These are phyloP conservation scores for Amaurobius ferox DNA, from an alignment of 2,888 invertebrate species.

Conservation along the genomic window DNA sequence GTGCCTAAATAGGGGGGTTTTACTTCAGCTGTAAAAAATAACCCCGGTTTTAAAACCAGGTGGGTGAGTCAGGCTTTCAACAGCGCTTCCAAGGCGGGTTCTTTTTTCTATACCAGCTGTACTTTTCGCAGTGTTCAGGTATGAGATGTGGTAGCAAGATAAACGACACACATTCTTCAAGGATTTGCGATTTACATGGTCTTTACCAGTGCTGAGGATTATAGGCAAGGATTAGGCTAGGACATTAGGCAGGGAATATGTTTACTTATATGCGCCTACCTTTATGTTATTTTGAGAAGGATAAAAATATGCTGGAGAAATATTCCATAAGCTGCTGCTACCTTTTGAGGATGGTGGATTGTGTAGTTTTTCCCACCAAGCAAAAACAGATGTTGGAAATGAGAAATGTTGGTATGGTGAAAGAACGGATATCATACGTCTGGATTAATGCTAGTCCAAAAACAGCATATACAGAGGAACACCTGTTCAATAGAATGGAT, in stretches of 20 bases:
- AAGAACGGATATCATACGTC: no score
- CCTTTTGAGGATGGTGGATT: not conserved
- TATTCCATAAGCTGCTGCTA: not conserved
- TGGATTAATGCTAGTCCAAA: no score
- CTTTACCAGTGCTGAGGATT: conserved; percentile 1
- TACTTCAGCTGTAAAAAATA: not conserved
- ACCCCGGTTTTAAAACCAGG: conserved; percentile 11
- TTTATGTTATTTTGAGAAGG: not conserved
- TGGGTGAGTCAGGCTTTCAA: conserved; percentile 8
- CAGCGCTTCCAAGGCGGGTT: not conserved
- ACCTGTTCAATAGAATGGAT: no score
- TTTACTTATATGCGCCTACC: conserved; percentile 1
- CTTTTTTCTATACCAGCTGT: not conserved
- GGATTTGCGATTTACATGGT: conserved; percentile 16
- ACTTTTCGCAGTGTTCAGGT: not conserved
- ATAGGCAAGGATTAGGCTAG: conserved; percentile 8
- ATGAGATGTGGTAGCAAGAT: conserved; percentile 13
- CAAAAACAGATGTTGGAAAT: no score
- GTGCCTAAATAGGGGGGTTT: not conserved
- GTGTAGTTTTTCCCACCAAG: not conserved
- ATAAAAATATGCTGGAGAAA: not conserved
- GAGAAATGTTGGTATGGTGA: no score
- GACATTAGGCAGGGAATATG: conserved; percentile 9
- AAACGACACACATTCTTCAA: conserved; percentile 19
- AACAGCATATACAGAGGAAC: no score